Evolutionary conservation across 1,140 invertebrate species (phyloP), one percentile per base, ranked within the genome.

Genomic region (Belonocnema kinseyi): DNA sequence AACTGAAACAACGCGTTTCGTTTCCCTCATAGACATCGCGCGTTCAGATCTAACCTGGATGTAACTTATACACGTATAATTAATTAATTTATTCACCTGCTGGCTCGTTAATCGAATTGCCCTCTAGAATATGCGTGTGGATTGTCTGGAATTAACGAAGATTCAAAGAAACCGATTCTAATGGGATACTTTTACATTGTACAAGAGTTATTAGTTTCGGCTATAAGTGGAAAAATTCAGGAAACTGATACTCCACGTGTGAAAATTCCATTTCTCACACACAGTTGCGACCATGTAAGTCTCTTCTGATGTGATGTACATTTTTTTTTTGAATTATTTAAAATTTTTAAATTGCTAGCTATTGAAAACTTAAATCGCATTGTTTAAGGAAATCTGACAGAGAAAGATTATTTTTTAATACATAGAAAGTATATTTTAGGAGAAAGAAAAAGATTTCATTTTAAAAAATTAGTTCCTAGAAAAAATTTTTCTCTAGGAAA

Each of bases 41-140:
- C 80, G 71, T 73, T 76, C 78, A 80, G 80, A 85, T 83, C 83
- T 85, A 75, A 81, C 79, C 80, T 80, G 77, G 80, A 81, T 78
- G 73, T 72, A 71, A 78, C 81, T 83, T 77, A 84, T 82, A 82
- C 80, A 75, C 81, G 82, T 83, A 85, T 85, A 85, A 85, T 85
- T 83, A 84, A 85, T 85, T 85, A 83, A 85, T 85, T 83, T 81
- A 85, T 85, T 83, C 85, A 80, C 79, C 77, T 83, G 79, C 77
- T 80, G 72, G 80, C 80, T 82, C 77, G 80, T 84, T 83, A 84
- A 83, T 80, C 81, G 81, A 84, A 82, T 82, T 81, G 78, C 79
- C 73, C 75, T 79, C 74, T 46, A 11, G 40, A 46, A 10, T 61
- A 50, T 75, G 54, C 76, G 82, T 73, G 80, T 77, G 79, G 74